Evolutionary conservation across 2,888 invertebrate species (phyloP).

Genomic region (Hirudinaria manillensis): DNA sequence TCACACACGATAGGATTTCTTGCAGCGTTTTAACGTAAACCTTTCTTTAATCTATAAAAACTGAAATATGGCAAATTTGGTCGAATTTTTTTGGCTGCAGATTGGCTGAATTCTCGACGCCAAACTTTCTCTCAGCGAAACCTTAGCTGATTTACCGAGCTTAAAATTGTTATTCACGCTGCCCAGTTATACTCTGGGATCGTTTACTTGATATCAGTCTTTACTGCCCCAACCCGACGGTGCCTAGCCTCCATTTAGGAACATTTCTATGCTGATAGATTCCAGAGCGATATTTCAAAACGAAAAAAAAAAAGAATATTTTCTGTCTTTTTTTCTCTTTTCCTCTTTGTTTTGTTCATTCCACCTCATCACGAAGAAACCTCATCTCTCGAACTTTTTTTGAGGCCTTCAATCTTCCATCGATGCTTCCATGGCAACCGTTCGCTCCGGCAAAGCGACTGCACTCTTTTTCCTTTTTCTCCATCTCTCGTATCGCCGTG

Average conservation of each 20-base stretch:
- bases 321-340: not conserved
- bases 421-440: not conserved
- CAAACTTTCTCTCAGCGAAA: not conserved
- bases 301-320: not conserved
- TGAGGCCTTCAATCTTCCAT: not conserved
- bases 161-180: constrained; percentile 12
- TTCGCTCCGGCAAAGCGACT: too few relatives aligned
- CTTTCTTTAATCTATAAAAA: not conserved
- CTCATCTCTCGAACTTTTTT: constrained; percentile 7
- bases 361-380: not conserved
- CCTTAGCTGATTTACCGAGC: not conserved
- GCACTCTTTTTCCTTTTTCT: too few relatives aligned
- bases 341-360: not conserved
- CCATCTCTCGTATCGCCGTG: too few relatives aligned
- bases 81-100: too few relatives aligned
- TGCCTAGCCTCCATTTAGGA: not conserved
- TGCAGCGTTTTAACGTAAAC: not conserved
- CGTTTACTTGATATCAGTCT: constrained; percentile 13
- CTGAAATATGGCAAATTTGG: not conserved
- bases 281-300: not conserved
- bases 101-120: not conserved
- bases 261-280: constrained; percentile 10
- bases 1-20: too few relatives aligned
- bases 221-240: not conserved
- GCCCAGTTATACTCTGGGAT: not conserved